Conservation (phyloP, 2,113 vertebrate species). For the Lepisosteus oculatus region DNA sequence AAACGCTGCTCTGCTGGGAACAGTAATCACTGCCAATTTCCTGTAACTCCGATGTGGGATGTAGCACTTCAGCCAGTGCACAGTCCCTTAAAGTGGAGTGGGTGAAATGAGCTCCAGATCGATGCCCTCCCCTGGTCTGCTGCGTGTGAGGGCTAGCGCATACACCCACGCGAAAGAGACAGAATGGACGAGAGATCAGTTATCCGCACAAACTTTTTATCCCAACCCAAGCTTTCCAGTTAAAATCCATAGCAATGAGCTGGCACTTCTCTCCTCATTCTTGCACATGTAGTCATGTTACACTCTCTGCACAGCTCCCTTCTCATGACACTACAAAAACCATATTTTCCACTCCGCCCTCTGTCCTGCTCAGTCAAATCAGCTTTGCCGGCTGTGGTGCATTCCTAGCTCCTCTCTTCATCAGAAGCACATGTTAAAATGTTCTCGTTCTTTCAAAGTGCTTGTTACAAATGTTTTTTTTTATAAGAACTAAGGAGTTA, state of each 20-base stretch:
- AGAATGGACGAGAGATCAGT: not conserved
- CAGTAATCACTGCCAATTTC: constrained; percentile 1
- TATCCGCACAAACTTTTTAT: not conserved
- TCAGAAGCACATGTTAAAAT: not conserved
- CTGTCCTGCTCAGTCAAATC: not conserved
- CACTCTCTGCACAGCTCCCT: not conserved
- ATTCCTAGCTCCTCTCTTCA: constrained; percentile 2
- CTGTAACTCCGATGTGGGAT: not conserved
- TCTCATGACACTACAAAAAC: constrained; percentile 9
- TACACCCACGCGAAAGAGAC: not conserved
- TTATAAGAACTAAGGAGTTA: too few species aligned
- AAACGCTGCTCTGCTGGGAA: not conserved
- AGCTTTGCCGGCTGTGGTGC: not conserved
- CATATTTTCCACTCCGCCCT: not conserved
- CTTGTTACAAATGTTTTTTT: too few species aligned
- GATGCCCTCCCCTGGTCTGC: not conserved
- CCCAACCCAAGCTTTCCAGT: not conserved
- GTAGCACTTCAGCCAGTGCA: constrained; percentile 8
- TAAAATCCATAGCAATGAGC: constrained; percentile 8
- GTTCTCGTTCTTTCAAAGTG: not conserved
- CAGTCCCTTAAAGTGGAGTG: constrained; percentile 18
- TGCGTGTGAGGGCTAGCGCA: not conserved
- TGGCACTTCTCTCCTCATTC: not conserved
- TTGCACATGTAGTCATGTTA: constrained; percentile 15
- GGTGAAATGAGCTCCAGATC: constrained; percentile 8